These are phyloP conservation scores for Gonioctena quinquepunctata DNA, from an alignment of 1,140 invertebrate species.

Conservation along the genomic window DNA sequence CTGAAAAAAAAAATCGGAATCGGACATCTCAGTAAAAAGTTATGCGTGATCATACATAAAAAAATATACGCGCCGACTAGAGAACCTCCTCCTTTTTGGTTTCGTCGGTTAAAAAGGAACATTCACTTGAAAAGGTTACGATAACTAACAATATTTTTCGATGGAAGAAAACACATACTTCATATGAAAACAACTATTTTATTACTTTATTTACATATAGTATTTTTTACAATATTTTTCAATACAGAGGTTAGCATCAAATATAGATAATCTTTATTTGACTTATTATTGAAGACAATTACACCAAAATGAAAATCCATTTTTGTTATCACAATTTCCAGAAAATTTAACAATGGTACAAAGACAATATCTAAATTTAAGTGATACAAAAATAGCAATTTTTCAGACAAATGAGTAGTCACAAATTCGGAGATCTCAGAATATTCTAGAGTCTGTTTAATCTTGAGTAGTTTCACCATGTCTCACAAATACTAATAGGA, in stretches of 20 bases:
- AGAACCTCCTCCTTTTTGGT: too few relatives aligned
- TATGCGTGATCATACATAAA: too few relatives aligned
- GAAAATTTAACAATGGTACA: conserved; percentile 44
- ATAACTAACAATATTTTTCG: background rate
- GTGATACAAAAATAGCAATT: conserved; percentile 48
- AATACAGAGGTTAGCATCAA: conserved; percentile 49
- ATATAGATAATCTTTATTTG: conserved; percentile 39
- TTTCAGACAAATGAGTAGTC: conserved; percentile 26
- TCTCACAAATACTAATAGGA: background rate
- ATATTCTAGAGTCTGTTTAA: conserved; percentile 13
- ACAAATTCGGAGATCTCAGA: conserved; percentile 37
- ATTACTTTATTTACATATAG: conserved; percentile 45
- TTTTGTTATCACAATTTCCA: conserved; percentile 49
- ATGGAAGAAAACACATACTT: conserved; percentile 22
- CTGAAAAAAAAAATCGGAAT: too few relatives aligned
- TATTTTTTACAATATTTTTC: conserved; percentile 45
- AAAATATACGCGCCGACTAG: too few relatives aligned
- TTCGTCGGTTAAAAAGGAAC: too few relatives aligned
- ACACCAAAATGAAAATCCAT: conserved; percentile 31
- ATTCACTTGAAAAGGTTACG: background rate
- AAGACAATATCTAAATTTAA: conserved; percentile 37
- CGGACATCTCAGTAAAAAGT: too few relatives aligned
- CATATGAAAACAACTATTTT: conserved; percentile 49
- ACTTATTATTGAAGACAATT: conserved; percentile 31
- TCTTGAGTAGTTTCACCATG: background rate